Percentiles rank a stretch among this genome's conserved stretches.
phyloP scores from a whole-genome alignment of 2,113 vertebrate species.

The Podocnemis expansa region DNA sequence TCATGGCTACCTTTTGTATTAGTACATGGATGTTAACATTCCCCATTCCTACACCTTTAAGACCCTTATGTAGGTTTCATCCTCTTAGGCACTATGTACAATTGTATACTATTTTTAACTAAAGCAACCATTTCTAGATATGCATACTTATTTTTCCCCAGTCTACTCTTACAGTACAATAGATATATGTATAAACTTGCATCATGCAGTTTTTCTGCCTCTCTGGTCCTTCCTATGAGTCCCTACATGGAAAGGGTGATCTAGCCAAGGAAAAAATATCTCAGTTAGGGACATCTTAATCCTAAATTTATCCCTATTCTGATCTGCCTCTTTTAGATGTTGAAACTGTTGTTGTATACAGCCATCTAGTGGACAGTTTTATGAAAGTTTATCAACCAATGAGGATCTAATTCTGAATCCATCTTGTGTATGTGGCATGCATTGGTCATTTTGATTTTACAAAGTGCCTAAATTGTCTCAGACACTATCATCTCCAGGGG shows the following conservation, averaged over 20 bases:
- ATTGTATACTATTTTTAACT: neutral
- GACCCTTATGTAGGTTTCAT: neutral
- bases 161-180: neutral
- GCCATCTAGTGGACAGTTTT: slow-evolving; percentile 71
- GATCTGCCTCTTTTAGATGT: neutral
- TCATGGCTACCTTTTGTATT: neutral
- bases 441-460: neutral
- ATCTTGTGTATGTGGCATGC: neutral
- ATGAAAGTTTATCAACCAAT: neutral
- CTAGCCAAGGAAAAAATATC: neutral
- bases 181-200: neutral
- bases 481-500: no score
- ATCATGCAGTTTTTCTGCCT: neutral
- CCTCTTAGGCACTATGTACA: neutral
- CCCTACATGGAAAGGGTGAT: neutral
- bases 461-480: neutral
- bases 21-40: neutral
- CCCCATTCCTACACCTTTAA: neutral
- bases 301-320: neutral
- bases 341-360: slow-evolving; percentile 6
- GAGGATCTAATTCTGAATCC: neutral
- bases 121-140: neutral
- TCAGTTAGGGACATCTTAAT: neutral
- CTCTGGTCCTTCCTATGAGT: neutral
- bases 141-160: neutral